Base-by-base conservation (phyloP, 23 tunicate genomes). In the Diplosoma virens region DNA sequence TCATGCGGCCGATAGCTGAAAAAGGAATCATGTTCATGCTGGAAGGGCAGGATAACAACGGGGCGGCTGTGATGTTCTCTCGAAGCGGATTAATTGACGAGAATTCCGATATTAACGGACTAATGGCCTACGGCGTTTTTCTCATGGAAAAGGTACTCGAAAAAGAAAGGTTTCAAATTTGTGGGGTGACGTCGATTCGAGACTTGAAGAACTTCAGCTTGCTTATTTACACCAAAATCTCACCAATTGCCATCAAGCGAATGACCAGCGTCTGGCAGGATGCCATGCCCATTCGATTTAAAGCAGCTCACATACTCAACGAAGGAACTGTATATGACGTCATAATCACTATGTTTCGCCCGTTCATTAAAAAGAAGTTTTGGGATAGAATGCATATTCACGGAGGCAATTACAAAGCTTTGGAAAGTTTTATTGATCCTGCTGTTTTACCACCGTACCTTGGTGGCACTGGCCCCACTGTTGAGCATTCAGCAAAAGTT, bases 261-360 rank as follows among this genome's bases (percentile, higher is more conserved):
- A 71, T 90, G 86, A 83, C 63, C 30, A n/a, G 53, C 17, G 48
- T 80, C 3, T 89, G 64, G 63, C 89, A 89, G 66, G 97, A 90
- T 37, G 90, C 90, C 31, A 90, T 90, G 97, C 97, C 97, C 2
- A 32, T 90, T 9, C 68, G 97, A 24, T 79, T 71, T 58, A 84
- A 73, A 45, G 77, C 86, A 2, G 47, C 76, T 31, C 81, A 90
- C 35, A 11, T 90, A 7, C 20, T 90, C 4, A 84, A 90, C 64
- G 97, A 90, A 46, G 86, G 86, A 17, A 79, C 18, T 34, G 53
- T 90, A 0, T 71, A 27, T 5, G 89, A 84, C 35, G 72, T 75
- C 25, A 0, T 90, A 0, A 69, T 83, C 73, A 48, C 71, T 3
- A 32, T 90, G 47, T 0, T 73, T 1, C 79, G 74, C 45, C 90